Evolutionary conservation across 2,113 vertebrate species (phyloP).

Genomic region (Heteronetta atricapilla): DNA sequence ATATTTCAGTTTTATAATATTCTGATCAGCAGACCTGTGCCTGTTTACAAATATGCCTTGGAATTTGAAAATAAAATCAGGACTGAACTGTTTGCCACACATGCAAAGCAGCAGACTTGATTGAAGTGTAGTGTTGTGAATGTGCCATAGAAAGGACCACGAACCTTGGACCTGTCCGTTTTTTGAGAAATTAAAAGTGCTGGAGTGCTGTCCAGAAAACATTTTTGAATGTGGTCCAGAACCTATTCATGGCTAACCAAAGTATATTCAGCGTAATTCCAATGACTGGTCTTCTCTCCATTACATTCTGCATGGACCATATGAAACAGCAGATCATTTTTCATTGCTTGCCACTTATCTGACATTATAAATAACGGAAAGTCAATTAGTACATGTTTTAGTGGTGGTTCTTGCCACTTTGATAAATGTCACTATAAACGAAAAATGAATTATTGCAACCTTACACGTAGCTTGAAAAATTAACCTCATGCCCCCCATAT

Average conservation of each 20-base stretch:
- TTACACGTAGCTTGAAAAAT: neutral
- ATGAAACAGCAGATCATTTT: neutral
- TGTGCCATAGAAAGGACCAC: neutral
- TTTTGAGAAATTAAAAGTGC: neutral
- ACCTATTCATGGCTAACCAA: neutral
- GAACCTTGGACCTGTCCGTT: neutral
- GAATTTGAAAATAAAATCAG: neutral
- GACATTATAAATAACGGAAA: conserved; percentile 13
- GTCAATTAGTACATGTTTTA: conserved; percentile 1
- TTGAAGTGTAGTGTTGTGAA: neutral
- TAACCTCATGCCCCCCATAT: neutral
- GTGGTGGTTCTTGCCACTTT: neutral
- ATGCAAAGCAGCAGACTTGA: neutral
- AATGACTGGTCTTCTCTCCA: neutral
- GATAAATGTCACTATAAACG: conserved; percentile 25
- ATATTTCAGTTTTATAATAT: neutral
- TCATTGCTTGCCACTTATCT: neutral
- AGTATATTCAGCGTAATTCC: neutral
- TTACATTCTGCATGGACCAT: neutral
- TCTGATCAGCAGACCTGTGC: neutral
- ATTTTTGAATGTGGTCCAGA: neutral
- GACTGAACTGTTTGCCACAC: neutral
- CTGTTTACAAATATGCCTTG: neutral
- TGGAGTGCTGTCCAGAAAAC: neutral
- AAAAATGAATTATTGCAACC: neutral